A percentile compares a stretch with the other conserved stretches of the same genome.
These are phyloP conservation scores for Ophioninae sp. DNA, from an alignment of 2,888 invertebrate species.

Conservation along the genomic window DNA sequence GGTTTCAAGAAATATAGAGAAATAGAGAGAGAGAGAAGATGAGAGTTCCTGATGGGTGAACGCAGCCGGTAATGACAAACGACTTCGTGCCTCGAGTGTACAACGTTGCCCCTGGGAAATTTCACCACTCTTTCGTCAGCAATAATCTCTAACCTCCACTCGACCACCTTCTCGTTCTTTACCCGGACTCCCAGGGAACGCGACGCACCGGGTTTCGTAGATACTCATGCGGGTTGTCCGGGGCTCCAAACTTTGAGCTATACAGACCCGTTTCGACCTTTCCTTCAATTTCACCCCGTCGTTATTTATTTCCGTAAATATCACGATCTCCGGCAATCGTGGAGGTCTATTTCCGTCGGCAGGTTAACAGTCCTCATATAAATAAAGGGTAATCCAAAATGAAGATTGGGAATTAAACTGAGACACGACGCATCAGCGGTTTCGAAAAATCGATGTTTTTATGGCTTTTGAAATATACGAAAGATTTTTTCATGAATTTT, in stretches of 20 bases:
- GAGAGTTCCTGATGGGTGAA: constrained; percentile 51
- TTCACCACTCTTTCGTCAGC: constrained; percentile 56
- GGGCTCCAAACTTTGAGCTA: constrained; percentile 52
- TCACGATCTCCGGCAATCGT: too few species aligned
- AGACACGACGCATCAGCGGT: too few species aligned
- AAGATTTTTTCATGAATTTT: too few species aligned
- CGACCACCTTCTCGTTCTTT: constrained; percentile 16
- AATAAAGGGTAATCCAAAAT: too few species aligned
- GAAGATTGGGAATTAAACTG: too few species aligned
- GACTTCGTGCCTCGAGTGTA: constrained; percentile 61
- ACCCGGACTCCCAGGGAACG: constrained; percentile 25
- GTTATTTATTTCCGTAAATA: too few species aligned
- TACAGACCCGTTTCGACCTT: constrained; percentile 36
- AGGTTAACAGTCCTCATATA: too few species aligned
- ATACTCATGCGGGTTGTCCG: constrained; percentile 26
- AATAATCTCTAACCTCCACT: constrained; percentile 60
- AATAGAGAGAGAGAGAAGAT: constrained; percentile 42
- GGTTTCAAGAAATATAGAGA: neutral
- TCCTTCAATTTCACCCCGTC: neutral
- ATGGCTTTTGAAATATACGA: too few species aligned
- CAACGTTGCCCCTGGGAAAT: constrained; percentile 64
- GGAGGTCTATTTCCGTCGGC: too few species aligned
- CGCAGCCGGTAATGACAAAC: constrained; percentile 62
- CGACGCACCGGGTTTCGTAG: constrained; percentile 11
- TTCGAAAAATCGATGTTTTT: too few species aligned